Evolutionary conservation across 2,113 vertebrate species (phyloP), one percentile per base, ranked within the genome.

Genomic region (Smithornis capensis): DNA sequence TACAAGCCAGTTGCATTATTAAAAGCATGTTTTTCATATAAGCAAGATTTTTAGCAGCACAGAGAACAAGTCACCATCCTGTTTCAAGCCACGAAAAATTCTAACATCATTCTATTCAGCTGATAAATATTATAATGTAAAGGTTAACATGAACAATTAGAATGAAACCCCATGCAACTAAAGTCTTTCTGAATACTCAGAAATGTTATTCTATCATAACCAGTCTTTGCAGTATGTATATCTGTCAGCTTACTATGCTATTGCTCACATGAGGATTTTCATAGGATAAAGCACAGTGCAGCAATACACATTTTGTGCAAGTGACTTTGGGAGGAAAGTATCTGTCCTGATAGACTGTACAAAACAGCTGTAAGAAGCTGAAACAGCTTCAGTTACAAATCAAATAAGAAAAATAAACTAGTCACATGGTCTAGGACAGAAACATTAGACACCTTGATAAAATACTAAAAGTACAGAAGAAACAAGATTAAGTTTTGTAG

Each of bases 1-100:
- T 78, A 91, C 87, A 92, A 87, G 35, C 45, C 73, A 87, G 80
- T 21, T 78, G 15, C 52, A 92, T 94, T 94, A 94, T 80, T 81
- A 84, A 94, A 94, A 89, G 28, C 71, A 71, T 3, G 1, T 28
- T 90, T 90, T 71, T 70, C 38, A 76, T 7, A 69, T 6, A 3
- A 92, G 12, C 57, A 75, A 60, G 12, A 6, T 62, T 63, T 63
- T 92, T 57, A 89, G 37, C 38, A 67, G 29, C n/a, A 83, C n/a
- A 80, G 22, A 76, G 47, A 95, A 70, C 44, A 88, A 78, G 12
- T 53, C n/a, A 27, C 28, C 37, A 86, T n/a, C 42, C 64, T 89
- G 45, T 12, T 57, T 90, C 29, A 31, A 21, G 16, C 33, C 35
- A 50, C 27, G 42, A 89, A 81, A 79, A 60, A 45, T 7, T 81